Evolutionary conservation across 2,113 vertebrate genomes (phyloP).

Genomic region (Ophiodon elongatus): DNA sequence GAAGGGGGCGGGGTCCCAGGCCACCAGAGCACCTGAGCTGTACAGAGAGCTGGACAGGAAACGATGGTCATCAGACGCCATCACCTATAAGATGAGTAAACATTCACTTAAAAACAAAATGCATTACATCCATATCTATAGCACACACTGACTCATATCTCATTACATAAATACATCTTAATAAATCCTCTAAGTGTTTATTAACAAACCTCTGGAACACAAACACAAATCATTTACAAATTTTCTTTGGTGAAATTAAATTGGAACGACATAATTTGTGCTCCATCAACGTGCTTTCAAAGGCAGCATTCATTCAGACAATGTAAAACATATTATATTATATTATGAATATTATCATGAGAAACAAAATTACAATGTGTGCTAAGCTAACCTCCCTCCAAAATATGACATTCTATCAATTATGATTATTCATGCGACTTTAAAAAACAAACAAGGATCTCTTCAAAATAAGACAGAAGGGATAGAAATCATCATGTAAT

Average conservation of each 20-base stretch:
- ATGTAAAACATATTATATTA: too few relatives aligned
- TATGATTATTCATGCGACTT: too few relatives aligned
- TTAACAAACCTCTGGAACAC: not conserved
- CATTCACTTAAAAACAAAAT: not conserved
- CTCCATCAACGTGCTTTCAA: too few relatives aligned
- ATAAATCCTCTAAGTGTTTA: not conserved
- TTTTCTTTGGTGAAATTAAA: too few relatives aligned
- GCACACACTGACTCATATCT: not conserved
- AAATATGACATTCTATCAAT: too few relatives aligned
- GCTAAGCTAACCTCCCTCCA: too few relatives aligned
- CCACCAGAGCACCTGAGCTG: conserved; percentile 83
- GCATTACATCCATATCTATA: not conserved
- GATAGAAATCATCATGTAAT: not conserved
- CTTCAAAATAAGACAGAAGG: not conserved
- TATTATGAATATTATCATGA: too few relatives aligned
- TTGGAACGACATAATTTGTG: too few relatives aligned
- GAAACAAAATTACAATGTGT: too few relatives aligned
- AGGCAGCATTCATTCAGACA: too few relatives aligned
- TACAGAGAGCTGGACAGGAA: conserved; percentile 87
- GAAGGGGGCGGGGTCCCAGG: conserved; percentile 87
- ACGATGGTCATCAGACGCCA: conserved; percentile 84
- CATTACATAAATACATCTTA: not conserved
- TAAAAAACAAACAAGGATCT: not conserved
- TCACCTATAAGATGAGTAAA: conserved; percentile 73
- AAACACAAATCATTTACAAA: too few relatives aligned